phyloP scores from a whole-genome alignment of 2,113 vertebrate species.

The Epinephelus fuscoguttatus region DNA sequence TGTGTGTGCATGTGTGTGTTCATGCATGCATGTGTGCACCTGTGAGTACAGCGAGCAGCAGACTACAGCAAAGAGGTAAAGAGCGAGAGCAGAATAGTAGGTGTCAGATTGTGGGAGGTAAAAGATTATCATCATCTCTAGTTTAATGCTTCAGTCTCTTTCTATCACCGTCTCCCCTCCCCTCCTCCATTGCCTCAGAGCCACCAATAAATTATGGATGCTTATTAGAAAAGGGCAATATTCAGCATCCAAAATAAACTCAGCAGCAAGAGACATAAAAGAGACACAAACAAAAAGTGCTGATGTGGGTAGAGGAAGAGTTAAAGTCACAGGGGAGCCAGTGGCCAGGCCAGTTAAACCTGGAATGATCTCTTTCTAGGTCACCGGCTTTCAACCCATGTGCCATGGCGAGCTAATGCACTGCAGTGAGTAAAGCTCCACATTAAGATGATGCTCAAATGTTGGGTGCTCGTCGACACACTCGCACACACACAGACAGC shows the following conservation, averaged over 20 bases:
- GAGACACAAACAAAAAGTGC: slow-evolving; percentile 78
- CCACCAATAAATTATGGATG: slow-evolving; percentile 84
- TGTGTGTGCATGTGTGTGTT: not conserved
- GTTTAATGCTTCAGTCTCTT: slow-evolving; percentile 73
- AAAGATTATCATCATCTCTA: slow-evolving; percentile 65
- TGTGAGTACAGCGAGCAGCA: slow-evolving; percentile 2
- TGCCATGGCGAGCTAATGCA: slow-evolving; percentile 21
- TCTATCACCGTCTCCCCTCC: slow-evolving; percentile 48
- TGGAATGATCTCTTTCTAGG: slow-evolving; percentile 67
- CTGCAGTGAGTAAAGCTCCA: slow-evolving; percentile 6
- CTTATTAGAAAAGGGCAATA: slow-evolving; percentile 87
- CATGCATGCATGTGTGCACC: not conserved
- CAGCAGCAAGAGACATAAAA: slow-evolving; percentile 72
- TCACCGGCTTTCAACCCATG: slow-evolving; percentile 53
- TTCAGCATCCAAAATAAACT: slow-evolving; percentile 83
- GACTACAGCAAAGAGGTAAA: slow-evolving; percentile 48
- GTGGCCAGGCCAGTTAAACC: slow-evolving; percentile 64
- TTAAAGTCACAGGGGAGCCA: slow-evolving; percentile 59
- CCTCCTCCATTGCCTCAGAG: slow-evolving; percentile 73
- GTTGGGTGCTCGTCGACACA: not conserved
- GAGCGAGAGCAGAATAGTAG: slow-evolving; percentile 47
- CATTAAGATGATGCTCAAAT: slow-evolving; percentile 16
- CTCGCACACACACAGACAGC: not conserved
- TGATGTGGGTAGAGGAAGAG: slow-evolving; percentile 67
- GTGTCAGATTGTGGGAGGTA: slow-evolving; percentile 67